phyloP scores from a whole-genome alignment of 2,888 invertebrate species.

The Coronaproctus castanopsis region DNA sequence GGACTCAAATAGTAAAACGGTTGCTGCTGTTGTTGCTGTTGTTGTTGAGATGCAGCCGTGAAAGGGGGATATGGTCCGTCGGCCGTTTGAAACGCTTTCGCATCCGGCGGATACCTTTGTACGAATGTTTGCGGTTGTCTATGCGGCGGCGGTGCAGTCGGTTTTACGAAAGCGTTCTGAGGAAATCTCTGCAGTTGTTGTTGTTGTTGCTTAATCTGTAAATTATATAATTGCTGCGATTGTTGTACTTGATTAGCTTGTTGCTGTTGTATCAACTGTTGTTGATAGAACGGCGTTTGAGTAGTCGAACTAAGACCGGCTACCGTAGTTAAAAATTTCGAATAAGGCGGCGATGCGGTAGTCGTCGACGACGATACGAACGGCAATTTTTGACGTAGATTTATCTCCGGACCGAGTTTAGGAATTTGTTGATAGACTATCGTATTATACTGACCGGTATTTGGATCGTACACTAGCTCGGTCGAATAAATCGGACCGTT shows the following conservation, averaged over 20 bases:
- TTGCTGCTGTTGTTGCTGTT: constrained; percentile 27
- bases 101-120: constrained; percentile 11
- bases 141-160: constrained; percentile 1
- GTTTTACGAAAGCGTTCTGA: constrained; percentile 1
- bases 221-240: constrained; percentile 42
- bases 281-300: constrained; percentile 27
- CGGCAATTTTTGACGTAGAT: constrained; percentile 43
- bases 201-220: constrained; percentile 33
- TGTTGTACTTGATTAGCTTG: constrained; percentile 40
- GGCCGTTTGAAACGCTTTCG: constrained; percentile 7
- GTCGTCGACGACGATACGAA: constrained; percentile 16
- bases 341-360: constrained; percentile 26
- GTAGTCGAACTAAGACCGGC: constrained; percentile 19
- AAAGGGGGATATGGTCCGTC: not conserved
- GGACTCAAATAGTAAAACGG: constrained; percentile 12
- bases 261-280: constrained; percentile 36
- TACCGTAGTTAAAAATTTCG: constrained; percentile 19
- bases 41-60: constrained; percentile 18
- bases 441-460: constrained; percentile 56
- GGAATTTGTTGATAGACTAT: constrained; percentile 55
- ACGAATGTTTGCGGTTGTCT: constrained; percentile 7
- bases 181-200: constrained; percentile 33
- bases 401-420: constrained; percentile 33
- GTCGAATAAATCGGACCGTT: constrained; percentile 46
- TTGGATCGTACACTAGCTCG: constrained; percentile 53